Evolutionary conservation across 2,888 invertebrate genomes (phyloP).

Genomic region (Leucophora obtusa): DNA sequence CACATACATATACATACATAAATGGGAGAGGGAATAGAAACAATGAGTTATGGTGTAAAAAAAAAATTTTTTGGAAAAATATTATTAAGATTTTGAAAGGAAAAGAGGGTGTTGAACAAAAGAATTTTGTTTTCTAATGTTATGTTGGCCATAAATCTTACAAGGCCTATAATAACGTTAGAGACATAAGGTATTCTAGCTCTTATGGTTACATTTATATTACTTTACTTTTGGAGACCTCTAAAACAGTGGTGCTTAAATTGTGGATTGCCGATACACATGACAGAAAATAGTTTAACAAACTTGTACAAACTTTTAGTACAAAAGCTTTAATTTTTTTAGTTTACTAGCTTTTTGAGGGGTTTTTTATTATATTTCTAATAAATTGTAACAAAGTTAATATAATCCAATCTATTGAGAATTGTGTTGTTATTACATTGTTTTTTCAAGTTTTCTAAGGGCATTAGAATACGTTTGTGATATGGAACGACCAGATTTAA

Average conservation of each 20-base stretch:
- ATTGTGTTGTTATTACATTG: background rate
- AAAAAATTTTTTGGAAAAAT: background rate
- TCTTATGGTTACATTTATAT: constrained; percentile 20
- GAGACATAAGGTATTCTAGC: constrained; percentile 31
- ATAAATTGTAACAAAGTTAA: background rate
- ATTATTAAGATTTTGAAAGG: background rate
- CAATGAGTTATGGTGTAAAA: background rate
- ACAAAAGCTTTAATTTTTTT: background rate
- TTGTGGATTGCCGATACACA: background rate
- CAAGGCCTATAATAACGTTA: constrained; percentile 40
- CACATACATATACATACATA: constrained; percentile 14
- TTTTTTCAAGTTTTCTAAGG: background rate
- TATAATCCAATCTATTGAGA: background rate
- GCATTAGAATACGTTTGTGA: background rate
- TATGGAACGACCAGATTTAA: too few relatives aligned
- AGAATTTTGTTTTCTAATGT: background rate
- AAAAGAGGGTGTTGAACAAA: background rate
- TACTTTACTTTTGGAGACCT: background rate
- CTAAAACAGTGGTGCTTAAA: background rate
- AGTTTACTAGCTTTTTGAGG: background rate
- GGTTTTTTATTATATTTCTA: background rate
- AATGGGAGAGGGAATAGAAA: background rate
- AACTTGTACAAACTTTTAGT: background rate
- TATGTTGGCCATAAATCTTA: constrained; percentile 24
- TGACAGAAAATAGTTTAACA: background rate